A percentile compares a stretch with the other conserved stretches of the same genome.
These are phyloP conservation scores for Cryptomyrus ogoouensis DNA, from an alignment of 2,113 vertebrate species.

Conservation along the genomic window DNA sequence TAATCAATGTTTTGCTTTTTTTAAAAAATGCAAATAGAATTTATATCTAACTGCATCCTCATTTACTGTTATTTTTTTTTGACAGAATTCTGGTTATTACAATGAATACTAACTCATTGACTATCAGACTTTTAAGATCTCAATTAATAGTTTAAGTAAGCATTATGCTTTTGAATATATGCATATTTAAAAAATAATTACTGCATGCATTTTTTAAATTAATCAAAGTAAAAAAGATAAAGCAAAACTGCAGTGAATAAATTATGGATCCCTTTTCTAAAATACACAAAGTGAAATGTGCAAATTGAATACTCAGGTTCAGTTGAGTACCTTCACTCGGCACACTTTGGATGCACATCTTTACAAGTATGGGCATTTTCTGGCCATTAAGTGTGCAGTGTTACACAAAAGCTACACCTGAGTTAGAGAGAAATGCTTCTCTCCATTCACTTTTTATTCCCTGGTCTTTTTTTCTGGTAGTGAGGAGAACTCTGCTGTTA, in stretches of 20 bases:
- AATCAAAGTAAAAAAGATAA: background rate
- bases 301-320: background rate
- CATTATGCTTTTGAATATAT: background rate
- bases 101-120: background rate
- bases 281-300: background rate
- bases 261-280: background rate
- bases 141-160: background rate
- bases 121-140: background rate
- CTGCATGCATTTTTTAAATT: background rate
- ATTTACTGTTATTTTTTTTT: background rate
- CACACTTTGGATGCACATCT: background rate
- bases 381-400: background rate
- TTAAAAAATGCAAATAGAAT: background rate
- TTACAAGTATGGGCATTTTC: background rate
- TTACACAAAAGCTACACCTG: background rate
- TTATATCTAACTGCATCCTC: background rate
- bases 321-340: background rate
- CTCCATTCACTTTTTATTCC: background rate
- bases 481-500: background rate
- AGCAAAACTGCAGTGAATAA: background rate
- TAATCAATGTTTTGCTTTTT: background rate
- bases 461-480: background rate
- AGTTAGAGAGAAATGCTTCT: background rate
- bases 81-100: background rate
- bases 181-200: background rate